phyloP scores from a whole-genome alignment of 2,888 invertebrate genomes.

The Heliothis peltigera region DNA sequence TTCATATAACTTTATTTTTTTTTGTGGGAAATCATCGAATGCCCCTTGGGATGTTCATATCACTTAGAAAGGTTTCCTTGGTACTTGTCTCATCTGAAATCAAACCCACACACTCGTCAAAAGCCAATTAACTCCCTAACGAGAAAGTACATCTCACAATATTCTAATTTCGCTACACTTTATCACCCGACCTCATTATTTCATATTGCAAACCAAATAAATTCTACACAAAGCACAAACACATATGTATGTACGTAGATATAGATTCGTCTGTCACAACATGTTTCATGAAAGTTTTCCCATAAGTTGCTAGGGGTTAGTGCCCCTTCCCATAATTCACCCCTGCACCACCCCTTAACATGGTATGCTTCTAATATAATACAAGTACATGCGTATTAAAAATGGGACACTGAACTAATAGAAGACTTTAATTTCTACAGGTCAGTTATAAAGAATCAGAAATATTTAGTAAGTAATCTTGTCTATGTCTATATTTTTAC shows the following conservation, averaged over 20 bases:
- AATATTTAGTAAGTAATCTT: too few relatives aligned
- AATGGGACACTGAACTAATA: conserved; percentile 38
- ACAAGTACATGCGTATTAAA: conserved; percentile 52
- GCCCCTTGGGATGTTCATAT: too few relatives aligned
- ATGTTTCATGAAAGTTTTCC: conserved; percentile 75
- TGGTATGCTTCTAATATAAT: conserved; percentile 66
- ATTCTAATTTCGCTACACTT: neutral
- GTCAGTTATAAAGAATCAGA: neutral
- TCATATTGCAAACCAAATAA: conserved; percentile 13
- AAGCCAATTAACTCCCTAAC: too few relatives aligned
- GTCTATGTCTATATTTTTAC: too few relatives aligned
- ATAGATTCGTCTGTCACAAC: conserved; percentile 66
- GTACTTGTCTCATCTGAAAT: too few relatives aligned
- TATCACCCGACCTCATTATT: conserved; percentile 17
- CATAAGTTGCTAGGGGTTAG: conserved; percentile 71
- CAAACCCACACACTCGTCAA: too few relatives aligned
- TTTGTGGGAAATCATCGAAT: too few relatives aligned
- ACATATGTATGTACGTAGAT: conserved; percentile 21
- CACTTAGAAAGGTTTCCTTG: too few relatives aligned
- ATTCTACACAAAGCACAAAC: conserved; percentile 11
- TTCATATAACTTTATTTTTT: too few relatives aligned
- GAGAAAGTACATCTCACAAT: too few relatives aligned
- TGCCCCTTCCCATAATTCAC: conserved; percentile 73
- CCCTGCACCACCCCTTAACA: conserved; percentile 68
- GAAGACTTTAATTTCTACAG: conserved; percentile 16